Evolutionary conservation across 1,140 invertebrate species (phyloP).

Genomic region (Halesus radiatus): DNA sequence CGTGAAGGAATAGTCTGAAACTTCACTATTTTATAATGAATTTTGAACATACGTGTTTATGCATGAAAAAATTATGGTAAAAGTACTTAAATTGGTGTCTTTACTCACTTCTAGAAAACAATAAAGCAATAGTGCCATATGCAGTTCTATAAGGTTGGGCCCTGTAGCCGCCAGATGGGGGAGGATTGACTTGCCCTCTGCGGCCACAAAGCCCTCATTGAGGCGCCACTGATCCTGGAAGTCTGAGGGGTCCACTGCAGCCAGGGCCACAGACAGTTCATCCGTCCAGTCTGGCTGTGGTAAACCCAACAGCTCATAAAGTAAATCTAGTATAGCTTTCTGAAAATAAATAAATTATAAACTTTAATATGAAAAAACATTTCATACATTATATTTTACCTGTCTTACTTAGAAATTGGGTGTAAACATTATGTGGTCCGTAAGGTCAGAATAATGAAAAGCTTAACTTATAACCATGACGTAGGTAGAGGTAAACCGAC

Average conservation of each 20-base stretch:
- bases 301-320: constrained; percentile 91
- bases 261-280: constrained; percentile 88
- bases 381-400: no score
- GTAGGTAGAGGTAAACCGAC: no score
- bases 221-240: constrained; percentile 88
- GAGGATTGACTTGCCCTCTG: constrained; percentile 87
- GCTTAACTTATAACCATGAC: no score
- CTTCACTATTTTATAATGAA: no score
- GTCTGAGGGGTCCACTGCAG: constrained; percentile 87
- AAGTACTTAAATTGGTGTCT: no score
- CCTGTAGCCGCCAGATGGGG: constrained; percentile 86
- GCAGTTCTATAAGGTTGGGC: constrained; percentile 92
- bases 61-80: no score
- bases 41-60: no score
- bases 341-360: constrained; percentile 61
- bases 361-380: neutral
- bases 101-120: constrained; percentile 82
- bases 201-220: constrained; percentile 92
- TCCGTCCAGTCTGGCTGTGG: constrained; percentile 92
- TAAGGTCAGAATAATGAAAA: no score
- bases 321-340: constrained; percentile 91
- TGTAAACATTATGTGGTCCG: no score
- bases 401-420: no score
- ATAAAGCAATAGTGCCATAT: constrained; percentile 89
- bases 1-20: no score